phyloP scores from a whole-genome alignment of 2,797 vertebrate genomes.

The Streptopelia turtur region DNA sequence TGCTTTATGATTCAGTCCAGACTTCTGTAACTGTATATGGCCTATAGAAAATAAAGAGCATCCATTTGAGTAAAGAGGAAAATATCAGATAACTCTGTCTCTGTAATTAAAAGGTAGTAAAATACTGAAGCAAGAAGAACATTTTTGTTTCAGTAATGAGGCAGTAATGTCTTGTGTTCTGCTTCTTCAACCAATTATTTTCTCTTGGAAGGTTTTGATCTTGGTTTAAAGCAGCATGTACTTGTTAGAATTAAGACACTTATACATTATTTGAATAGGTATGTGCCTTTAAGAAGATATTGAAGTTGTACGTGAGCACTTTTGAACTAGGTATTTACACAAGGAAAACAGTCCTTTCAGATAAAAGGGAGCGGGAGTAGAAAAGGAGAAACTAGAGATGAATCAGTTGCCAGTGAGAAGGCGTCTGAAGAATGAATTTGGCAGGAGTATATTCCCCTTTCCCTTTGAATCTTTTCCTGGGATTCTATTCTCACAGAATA shows the following conservation, averaged over 20 bases:
- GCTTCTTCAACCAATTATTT: background rate
- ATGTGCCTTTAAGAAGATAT: background rate
- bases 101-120: constrained; percentile 31
- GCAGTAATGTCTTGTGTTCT: background rate
- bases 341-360: background rate
- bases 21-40: background rate
- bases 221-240: background rate
- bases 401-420: background rate
- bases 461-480: background rate
- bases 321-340: background rate
- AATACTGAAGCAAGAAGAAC: background rate
- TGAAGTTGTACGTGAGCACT: background rate
- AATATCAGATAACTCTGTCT: background rate
- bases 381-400: background rate
- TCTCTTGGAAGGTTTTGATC: background rate
- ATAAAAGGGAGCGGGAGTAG: background rate
- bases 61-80: background rate
- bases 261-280: background rate
- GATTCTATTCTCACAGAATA: background rate
- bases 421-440: background rate
- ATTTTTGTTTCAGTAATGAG: background rate
- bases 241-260: background rate
- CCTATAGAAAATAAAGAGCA: background rate
- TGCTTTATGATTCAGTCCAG: background rate
- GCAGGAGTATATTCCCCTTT: background rate